These are phyloP conservation scores for Acanthurus leucopareius DNA, from an alignment of 2,797 vertebrate species.

Conservation along the genomic window DNA sequence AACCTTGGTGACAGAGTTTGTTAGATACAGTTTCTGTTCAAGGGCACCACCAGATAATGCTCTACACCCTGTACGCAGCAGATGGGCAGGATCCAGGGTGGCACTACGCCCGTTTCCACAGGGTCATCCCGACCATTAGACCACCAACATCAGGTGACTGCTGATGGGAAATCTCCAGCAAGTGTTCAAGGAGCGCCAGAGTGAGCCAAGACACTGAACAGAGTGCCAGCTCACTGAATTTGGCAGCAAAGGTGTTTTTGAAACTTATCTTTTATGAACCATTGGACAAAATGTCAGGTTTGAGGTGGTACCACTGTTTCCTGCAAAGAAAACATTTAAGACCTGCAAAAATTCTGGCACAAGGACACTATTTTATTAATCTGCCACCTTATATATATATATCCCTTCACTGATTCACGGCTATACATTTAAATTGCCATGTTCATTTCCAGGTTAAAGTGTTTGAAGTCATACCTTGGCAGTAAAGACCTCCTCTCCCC, in stretches of 20 bases:
- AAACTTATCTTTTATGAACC: slow-evolving; percentile 8
- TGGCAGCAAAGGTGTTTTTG: slow-evolving; percentile 48
- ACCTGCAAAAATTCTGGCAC: not conserved
- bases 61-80: slow-evolving; percentile 68
- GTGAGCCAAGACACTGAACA: slow-evolving; percentile 56
- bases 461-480: slow-evolving; percentile 23
- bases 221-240: slow-evolving; percentile 35
- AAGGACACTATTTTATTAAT: not conserved
- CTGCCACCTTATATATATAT: not conserved
- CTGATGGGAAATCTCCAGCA: slow-evolving; percentile 74
- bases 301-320: not conserved
- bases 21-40: slow-evolving; percentile 68
- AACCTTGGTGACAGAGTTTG: slow-evolving; percentile 36
- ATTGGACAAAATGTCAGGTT: slow-evolving; percentile 9
- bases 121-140: slow-evolving; percentile 84
- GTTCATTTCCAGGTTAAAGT: slow-evolving; percentile 3
- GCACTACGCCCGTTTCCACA: slow-evolving; percentile 75
- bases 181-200: slow-evolving; percentile 66
- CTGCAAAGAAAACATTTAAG: slow-evolving; percentile 2
- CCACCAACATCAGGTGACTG: slow-evolving; percentile 77
- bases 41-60: slow-evolving; percentile 76
- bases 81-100: slow-evolving; percentile 83
- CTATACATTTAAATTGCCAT: slow-evolving; percentile 7
- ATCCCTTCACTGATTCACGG: not conserved
- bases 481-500: slow-evolving; percentile 12